These are phyloP conservation scores for Varecia variegata DNA, from an alignment of 2,797 vertebrate species.

Conservation along the genomic window DNA sequence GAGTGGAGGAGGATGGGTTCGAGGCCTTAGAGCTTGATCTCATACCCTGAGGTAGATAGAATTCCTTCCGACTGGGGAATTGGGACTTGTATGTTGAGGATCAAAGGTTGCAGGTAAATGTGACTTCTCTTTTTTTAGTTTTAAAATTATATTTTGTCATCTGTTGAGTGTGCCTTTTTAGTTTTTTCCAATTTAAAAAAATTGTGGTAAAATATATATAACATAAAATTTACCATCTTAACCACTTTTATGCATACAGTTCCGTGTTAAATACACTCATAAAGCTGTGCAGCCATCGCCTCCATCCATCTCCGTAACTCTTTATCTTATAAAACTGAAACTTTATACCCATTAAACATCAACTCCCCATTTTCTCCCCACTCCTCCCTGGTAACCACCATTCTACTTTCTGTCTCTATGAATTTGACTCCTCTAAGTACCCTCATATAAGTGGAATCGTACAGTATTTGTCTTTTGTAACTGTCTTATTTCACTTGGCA, in stretches of 20 bases:
- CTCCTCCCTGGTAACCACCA: background rate
- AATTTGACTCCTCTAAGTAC: background rate
- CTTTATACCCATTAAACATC: background rate
- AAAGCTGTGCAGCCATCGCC: too few relatives aligned
- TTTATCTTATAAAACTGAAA: background rate
- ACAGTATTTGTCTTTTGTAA: background rate
- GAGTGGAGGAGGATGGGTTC: background rate
- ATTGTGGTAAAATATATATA: too few relatives aligned
- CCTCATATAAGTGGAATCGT: background rate
- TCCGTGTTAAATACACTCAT: too few relatives aligned
- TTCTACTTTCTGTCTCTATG: background rate
- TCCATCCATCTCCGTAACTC: background rate
- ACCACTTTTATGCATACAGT: too few relatives aligned
- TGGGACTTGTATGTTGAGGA: background rate
- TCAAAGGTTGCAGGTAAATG: background rate
- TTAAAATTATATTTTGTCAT: too few relatives aligned
- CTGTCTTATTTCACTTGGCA: background rate
- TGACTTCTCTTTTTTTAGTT: background rate
- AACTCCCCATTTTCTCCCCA: background rate
- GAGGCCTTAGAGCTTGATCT: background rate
- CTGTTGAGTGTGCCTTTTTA: too few relatives aligned
- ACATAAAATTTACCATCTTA: too few relatives aligned
- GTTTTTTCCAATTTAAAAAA: too few relatives aligned
- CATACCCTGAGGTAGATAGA: background rate
- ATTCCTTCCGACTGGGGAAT: background rate